These are phyloP conservation scores for Marmota monax DNA, from an alignment of 2,113 vertebrate genomes.

Conservation along the genomic window DNA sequence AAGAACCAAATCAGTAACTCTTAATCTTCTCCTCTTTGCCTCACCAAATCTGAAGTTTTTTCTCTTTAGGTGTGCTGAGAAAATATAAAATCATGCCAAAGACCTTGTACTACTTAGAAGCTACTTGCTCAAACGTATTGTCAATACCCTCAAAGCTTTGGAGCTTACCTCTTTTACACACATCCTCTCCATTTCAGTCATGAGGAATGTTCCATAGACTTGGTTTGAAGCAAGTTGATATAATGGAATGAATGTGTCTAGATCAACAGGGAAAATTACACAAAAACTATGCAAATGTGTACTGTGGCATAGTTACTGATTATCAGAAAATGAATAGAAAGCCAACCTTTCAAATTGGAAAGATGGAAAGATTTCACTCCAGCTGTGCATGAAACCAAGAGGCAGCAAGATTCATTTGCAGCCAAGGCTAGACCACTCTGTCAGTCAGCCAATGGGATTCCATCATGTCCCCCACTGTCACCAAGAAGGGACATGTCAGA, in stretches of 20 bases:
- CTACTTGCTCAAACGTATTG: background rate
- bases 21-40: constrained; percentile 38
- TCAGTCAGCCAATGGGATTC: background rate
- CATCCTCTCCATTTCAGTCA: background rate
- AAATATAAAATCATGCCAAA: constrained; percentile 58
- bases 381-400: background rate
- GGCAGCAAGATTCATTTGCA: background rate
- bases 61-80: background rate
- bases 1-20: background rate
- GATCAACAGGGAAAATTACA: background rate
- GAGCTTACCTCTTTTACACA: background rate
- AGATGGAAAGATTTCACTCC: background rate
- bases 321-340: background rate
- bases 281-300: background rate
- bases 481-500: background rate
- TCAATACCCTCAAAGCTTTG: background rate
- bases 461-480: too few relatives aligned
- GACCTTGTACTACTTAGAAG: background rate
- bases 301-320: background rate
- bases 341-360: background rate
- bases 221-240: background rate
- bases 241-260: background rate
- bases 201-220: background rate
- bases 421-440: background rate
- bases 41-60: constrained; percentile 11